Evolutionary conservation across 2,888 invertebrate species (phyloP), one percentile per base, ranked within the genome.

Genomic region (Cabera pusaria): DNA sequence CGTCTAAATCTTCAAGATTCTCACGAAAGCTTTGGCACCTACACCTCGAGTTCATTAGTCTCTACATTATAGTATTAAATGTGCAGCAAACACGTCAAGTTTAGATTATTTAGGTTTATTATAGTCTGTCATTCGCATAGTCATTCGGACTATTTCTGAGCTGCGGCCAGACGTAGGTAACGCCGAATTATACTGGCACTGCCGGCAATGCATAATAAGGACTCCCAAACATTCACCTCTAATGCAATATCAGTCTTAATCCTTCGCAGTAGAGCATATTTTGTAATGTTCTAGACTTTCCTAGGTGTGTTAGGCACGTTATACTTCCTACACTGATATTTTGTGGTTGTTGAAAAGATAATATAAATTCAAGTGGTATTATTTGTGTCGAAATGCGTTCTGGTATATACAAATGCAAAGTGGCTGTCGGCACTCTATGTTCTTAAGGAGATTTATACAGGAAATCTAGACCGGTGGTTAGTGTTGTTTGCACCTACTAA

Each of bases 81-180:
- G 19, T 45, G 37, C 19, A 28, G 21, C 12, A 28, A 37, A 22
- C 26, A 35, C 45, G 42, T 51, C 45, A 43, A 56, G n/a, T n/a
- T n/a, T n/a, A n/a, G n/a, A n/a, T n/a, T n/a, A n/a, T n/a, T n/a
- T n/a, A 21, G 42, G 59, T 54, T 64, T 72, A 74, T 67, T 65
- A 66, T 67, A 57, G 65, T 57, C 52, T 64, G 67, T 62, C 71
- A 72, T 70, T 69, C 14, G 2, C n/a, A n/a, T 14, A 14, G 3
- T 14, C 2, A 3, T 14, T 4, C 66, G 56, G 54, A 68, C 66
- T 74, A 72, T 72, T 74, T 56, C 58, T 56, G 64, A 59, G 47
- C 47, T 48, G 41, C 33, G 24, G 35, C 53, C 57, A 59, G 72
- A 68, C 62, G 59, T 43, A 11, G 19, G 34, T 47, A 42, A 55